These are phyloP conservation scores for Acanthiza pusilla DNA, from an alignment of 2,797 vertebrate species.

Conservation along the genomic window DNA sequence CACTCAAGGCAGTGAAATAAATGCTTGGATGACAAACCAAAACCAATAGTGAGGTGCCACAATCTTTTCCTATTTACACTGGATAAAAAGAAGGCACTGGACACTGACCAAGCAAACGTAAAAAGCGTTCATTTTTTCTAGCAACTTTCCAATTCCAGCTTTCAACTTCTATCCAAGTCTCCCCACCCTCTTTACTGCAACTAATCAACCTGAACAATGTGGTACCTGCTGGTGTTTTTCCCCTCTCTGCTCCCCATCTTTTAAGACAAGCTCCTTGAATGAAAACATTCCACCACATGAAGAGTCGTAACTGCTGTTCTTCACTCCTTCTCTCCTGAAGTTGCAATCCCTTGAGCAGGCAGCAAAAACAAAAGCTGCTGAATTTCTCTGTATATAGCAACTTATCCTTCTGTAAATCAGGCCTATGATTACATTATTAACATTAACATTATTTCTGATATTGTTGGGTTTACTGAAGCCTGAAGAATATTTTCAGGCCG, in stretches of 20 bases:
- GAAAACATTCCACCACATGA: neutral
- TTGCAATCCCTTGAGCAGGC: neutral
- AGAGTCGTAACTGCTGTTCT: neutral
- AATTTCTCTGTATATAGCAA: neutral
- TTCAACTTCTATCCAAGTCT: neutral
- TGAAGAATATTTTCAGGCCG: neutral
- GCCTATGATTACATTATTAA: neutral
- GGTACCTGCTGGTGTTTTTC: neutral
- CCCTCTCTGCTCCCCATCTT: neutral
- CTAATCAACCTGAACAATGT: neutral
- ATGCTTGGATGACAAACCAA: neutral
- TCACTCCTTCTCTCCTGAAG: neutral
- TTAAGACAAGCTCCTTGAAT: neutral
- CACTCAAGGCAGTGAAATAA: neutral
- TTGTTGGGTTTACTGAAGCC: neutral
- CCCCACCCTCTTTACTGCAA: neutral
- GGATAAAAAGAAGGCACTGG: neutral
- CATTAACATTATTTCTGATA: neutral
- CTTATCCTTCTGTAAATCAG: neutral
- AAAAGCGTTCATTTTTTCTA: neutral
- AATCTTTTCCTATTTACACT: constrained; percentile 54
- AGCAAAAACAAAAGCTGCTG: neutral
- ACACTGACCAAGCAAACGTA: neutral
- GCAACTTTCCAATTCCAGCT: neutral
- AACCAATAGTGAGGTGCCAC: neutral